Percentiles rank a stretch among this genome's conserved stretches.
Conservation (phyloP, 2,113 vertebrate genomes). For the Phalacrocorax aristotelis region DNA sequence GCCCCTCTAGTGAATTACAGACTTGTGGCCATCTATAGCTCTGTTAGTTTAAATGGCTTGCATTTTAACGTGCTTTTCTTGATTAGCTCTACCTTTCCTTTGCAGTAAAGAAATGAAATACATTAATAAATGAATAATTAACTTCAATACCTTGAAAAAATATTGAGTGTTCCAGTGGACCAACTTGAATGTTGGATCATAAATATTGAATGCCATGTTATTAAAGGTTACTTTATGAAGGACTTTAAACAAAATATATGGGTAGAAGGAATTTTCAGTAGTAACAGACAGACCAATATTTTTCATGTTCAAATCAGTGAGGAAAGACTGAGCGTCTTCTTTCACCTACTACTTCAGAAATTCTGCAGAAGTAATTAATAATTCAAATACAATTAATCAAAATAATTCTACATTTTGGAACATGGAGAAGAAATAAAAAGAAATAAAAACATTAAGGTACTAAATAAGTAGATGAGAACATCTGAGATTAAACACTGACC, state of each 20-base stretch:
- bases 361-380: neutral
- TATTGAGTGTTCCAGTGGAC: neutral
- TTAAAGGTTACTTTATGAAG: neutral
- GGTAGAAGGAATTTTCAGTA: neutral
- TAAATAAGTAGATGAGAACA: neutral
- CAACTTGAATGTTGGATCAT: neutral
- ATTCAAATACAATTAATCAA: neutral
- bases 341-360: neutral
- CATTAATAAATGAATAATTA: neutral
- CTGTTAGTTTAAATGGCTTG: neutral
- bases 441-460: neutral
- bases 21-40: neutral
- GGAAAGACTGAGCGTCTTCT: neutral
- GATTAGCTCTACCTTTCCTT: neutral
- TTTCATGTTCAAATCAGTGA: neutral
- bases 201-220: neutral
- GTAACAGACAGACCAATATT: neutral
- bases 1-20: neutral
- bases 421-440: neutral
- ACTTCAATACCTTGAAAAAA: neutral
- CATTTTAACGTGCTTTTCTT: neutral
- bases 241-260: neutral
- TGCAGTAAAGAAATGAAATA: neutral
- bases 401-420: neutral
- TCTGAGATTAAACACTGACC: neutral